Conservation (phyloP, 2,113 vertebrate species). For the Macrotis lagotis region DNA sequence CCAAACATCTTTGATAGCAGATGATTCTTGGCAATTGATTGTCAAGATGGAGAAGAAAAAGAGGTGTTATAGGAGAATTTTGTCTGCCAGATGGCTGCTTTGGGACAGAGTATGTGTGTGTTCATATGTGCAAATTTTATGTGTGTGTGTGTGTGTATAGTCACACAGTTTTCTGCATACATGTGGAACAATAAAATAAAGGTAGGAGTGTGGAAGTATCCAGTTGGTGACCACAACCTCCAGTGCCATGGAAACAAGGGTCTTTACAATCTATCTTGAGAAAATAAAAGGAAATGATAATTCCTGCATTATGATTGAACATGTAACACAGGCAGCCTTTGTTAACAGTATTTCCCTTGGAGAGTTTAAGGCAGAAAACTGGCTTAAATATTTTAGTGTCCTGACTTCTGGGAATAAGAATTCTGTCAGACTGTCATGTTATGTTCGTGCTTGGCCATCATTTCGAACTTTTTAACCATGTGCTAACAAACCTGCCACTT, state of each 20-base stretch:
- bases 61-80: slow-evolving; percentile 28
- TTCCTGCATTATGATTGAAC: slow-evolving; percentile 57
- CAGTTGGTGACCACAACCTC: slow-evolving; percentile 52
- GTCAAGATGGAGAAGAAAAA: slow-evolving; percentile 66
- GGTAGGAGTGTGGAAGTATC: slow-evolving; percentile 51
- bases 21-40: slow-evolving; percentile 63
- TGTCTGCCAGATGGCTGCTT: slow-evolving; percentile 68
- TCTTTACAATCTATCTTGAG: slow-evolving; percentile 45
- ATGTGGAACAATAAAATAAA: slow-evolving; percentile 56
- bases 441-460: slow-evolving; percentile 71
- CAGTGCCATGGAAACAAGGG: slow-evolving; percentile 48
- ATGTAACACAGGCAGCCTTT: slow-evolving; percentile 57
- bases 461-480: slow-evolving; percentile 57
- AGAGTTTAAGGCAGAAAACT: slow-evolving; percentile 66
- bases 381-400: slow-evolving; percentile 77
- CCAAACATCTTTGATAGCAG: slow-evolving; percentile 49
- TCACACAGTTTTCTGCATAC: slow-evolving; percentile 73
- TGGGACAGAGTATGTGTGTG: slow-evolving; percentile 47
- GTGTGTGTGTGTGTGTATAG: slow-evolving; percentile 66
- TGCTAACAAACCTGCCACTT: slow-evolving; percentile 72
- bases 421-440: slow-evolving; percentile 77
- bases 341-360: slow-evolving; percentile 65
- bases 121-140: slow-evolving; percentile 32
- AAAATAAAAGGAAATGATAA: slow-evolving; percentile 52
- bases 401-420: slow-evolving; percentile 70